These are phyloP conservation scores for Acanthopagrus latus DNA, from an alignment of 2,797 vertebrate species.

Conservation along the genomic window DNA sequence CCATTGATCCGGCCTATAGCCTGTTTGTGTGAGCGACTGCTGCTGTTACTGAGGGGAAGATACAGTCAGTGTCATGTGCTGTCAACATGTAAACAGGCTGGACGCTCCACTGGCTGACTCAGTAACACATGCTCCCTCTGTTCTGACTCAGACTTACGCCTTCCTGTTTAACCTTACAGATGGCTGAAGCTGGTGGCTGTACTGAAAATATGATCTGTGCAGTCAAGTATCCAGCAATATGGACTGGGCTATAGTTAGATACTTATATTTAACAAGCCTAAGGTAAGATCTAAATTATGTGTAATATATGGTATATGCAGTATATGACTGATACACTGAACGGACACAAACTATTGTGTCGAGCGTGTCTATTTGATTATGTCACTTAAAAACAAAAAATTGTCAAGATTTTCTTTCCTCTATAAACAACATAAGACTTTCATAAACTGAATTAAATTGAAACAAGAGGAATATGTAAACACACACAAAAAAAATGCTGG, in stretches of 20 bases:
- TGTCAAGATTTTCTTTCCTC: background rate
- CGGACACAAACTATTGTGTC: background rate
- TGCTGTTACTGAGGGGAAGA: slow-evolving; percentile 49
- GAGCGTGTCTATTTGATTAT: background rate
- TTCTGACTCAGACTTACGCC: slow-evolving; percentile 64
- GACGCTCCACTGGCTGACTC: slow-evolving; percentile 64
- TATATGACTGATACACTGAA: background rate
- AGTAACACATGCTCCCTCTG: slow-evolving; percentile 65
- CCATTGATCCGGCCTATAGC: slow-evolving; percentile 69
- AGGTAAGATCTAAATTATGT: too few relatives aligned
- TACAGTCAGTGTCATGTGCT: slow-evolving; percentile 70
- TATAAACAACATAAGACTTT: background rate
- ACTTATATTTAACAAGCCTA: background rate
- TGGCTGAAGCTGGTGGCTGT: background rate
- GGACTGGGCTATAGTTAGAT: background rate
- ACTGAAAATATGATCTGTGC: background rate
- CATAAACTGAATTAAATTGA: background rate
- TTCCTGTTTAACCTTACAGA: slow-evolving; percentile 50
- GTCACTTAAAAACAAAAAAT: too few relatives aligned
- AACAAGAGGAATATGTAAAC: background rate
- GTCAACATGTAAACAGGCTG: slow-evolving; percentile 72
- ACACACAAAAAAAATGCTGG: background rate
- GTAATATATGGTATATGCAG: too few relatives aligned
- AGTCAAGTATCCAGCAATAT: background rate
- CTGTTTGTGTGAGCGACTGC: slow-evolving; percentile 24